Evolutionary conservation across 2,113 vertebrate genomes (phyloP).

Genomic region (Formicarius rufipectus): DNA sequence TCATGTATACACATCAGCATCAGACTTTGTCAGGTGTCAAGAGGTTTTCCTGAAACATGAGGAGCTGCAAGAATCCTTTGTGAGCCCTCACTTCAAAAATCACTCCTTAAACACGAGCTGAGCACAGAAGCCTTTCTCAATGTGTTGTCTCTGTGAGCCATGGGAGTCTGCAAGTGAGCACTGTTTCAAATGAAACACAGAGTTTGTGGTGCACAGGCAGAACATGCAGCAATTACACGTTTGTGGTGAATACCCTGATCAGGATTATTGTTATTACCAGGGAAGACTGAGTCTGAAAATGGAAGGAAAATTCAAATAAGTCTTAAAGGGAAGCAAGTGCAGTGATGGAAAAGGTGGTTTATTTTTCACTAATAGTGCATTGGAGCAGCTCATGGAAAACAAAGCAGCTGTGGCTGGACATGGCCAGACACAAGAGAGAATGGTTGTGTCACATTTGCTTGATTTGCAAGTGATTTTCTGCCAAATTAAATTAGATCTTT

Average conservation of each 20-base stretch:
- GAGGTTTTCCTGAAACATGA: background rate
- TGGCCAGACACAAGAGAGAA: background rate
- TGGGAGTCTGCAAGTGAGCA: background rate
- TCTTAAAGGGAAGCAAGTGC: background rate
- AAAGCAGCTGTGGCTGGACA: background rate
- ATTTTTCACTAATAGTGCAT: background rate
- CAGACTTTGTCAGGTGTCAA: background rate
- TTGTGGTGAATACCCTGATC: background rate
- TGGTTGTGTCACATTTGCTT: background rate
- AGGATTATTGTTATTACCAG: background rate
- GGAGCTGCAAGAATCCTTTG: background rate
- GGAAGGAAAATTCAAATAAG: background rate
- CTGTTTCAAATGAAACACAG: background rate
- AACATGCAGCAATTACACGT: background rate
- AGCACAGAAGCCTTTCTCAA: background rate
- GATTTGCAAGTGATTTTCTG: background rate
- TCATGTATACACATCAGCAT: accelerated
- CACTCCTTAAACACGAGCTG: background rate
- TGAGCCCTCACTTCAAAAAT: background rate
- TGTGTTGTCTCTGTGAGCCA: accelerated
- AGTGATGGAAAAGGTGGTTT: background rate
- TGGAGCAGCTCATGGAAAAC: background rate
- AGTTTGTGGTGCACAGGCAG: background rate
- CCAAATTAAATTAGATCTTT: background rate
- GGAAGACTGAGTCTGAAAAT: background rate